Evolutionary conservation across 2,888 invertebrate genomes (phyloP).

Genomic region (Stenolophus ochropezus): DNA sequence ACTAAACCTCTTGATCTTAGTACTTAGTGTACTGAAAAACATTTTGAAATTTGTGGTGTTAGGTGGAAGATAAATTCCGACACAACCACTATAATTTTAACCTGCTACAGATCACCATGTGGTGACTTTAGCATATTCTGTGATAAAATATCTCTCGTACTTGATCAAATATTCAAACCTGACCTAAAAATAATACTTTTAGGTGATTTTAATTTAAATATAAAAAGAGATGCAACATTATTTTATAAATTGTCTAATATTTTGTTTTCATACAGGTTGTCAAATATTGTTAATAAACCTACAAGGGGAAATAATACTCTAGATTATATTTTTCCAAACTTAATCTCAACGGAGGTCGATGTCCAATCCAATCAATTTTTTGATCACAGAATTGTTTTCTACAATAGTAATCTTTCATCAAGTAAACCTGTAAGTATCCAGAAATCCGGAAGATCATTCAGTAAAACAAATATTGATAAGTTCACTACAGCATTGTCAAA

Average conservation of each 20-base stretch:
- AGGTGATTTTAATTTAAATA: background rate
- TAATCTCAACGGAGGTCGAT: background rate
- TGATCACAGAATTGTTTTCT: background rate
- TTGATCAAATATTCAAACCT: no score
- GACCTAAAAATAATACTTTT: no score
- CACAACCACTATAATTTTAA: background rate
- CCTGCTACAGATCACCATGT: background rate
- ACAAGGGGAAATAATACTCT: background rate
- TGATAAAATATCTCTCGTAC: no score
- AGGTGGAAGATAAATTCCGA: background rate
- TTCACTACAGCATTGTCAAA: background rate
- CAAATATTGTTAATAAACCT: background rate
- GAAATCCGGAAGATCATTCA: background rate
- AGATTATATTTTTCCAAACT: background rate
- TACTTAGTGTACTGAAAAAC: background rate
- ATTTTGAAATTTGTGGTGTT: background rate
- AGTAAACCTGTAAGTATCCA: background rate
- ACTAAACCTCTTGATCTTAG: background rate
- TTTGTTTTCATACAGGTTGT: background rate
- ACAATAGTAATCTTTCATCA: background rate
- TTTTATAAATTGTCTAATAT: constrained; percentile 1
- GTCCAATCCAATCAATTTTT: background rate
- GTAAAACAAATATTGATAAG: background rate
- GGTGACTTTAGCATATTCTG: background rate
- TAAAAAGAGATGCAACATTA: background rate